phyloP scores from a whole-genome alignment of 2,888 invertebrate species.

The Calameuta filiformis region DNA sequence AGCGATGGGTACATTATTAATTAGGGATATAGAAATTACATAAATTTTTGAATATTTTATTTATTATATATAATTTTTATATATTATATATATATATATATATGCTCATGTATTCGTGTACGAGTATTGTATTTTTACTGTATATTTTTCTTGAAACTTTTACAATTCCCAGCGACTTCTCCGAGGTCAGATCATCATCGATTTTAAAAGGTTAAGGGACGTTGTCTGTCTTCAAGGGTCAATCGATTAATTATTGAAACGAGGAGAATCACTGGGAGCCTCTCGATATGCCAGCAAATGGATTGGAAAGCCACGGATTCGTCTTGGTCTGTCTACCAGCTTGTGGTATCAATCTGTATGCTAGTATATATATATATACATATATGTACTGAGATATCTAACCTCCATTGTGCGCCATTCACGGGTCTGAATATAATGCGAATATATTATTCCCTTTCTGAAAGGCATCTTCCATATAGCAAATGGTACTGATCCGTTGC shows the following conservation, averaged over 20 bases:
- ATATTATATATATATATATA: too few species aligned
- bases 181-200: not conserved
- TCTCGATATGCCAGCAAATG: slow-evolving; percentile 16
- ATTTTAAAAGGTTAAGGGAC: not conserved
- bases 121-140: not conserved
- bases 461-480: not conserved
- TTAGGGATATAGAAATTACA: not conserved
- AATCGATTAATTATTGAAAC: slow-evolving; percentile 23
- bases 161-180: not conserved
- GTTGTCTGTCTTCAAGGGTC: slow-evolving; percentile 1
- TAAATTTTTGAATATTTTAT: not conserved
- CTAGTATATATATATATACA: not conserved
- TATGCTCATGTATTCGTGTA: not conserved
- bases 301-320: slow-evolving; percentile 22
- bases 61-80: not conserved
- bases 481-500: not conserved
- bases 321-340: slow-evolving; percentile 11
- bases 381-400: not conserved
- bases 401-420: not conserved
- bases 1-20: not conserved
- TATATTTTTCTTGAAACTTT: not conserved
- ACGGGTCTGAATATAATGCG: not conserved
- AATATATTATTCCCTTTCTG: not conserved
- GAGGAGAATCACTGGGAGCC: slow-evolving; percentile 19
- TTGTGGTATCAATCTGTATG: slow-evolving; percentile 2